Evolutionary conservation across 53 echinoderm and acorn worm species (phyloP).

Genomic region (Luidia sarsii): DNA sequence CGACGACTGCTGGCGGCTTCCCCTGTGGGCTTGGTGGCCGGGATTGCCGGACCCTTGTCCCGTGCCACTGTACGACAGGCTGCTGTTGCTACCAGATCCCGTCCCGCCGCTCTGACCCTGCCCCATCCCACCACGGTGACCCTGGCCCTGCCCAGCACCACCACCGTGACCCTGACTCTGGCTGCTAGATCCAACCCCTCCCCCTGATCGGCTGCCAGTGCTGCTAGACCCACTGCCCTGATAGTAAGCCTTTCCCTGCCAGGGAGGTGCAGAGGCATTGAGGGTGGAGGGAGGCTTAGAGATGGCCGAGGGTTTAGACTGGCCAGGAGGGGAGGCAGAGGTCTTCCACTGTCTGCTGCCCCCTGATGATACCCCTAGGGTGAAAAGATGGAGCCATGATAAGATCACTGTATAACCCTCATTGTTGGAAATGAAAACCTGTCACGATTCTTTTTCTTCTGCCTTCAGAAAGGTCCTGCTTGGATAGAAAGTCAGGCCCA

Average conservation of each 20-base stretch:
- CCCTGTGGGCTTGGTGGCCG: background rate
- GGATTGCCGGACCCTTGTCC: background rate
- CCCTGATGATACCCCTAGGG: constrained; percentile 14
- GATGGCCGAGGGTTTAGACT: constrained; percentile 7
- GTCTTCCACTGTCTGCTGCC: constrained; percentile 16
- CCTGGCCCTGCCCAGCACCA: background rate
- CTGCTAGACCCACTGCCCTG: constrained; percentile 19
- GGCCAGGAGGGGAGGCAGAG: constrained; percentile 8
- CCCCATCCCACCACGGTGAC: background rate
- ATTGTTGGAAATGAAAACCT: no score
- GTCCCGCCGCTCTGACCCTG: background rate
- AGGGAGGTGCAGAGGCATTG: constrained; percentile 46
- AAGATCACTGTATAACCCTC: no score
- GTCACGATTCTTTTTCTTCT: no score
- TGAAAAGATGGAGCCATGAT: no score
- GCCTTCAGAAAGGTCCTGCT: no score
- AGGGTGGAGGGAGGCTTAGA: constrained; percentile 35
- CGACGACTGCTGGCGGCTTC: constrained; percentile 3
- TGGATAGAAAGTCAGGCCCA: no score
- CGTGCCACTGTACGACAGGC: background rate
- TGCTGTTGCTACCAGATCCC: background rate
- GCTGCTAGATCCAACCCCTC: constrained; percentile 12
- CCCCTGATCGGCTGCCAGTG: background rate
- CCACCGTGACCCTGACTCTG: background rate
- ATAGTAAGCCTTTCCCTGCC: constrained; percentile 32